phyloP scores from a whole-genome alignment of 2,797 vertebrate genomes.

The Hydrolagus colliei region DNA sequence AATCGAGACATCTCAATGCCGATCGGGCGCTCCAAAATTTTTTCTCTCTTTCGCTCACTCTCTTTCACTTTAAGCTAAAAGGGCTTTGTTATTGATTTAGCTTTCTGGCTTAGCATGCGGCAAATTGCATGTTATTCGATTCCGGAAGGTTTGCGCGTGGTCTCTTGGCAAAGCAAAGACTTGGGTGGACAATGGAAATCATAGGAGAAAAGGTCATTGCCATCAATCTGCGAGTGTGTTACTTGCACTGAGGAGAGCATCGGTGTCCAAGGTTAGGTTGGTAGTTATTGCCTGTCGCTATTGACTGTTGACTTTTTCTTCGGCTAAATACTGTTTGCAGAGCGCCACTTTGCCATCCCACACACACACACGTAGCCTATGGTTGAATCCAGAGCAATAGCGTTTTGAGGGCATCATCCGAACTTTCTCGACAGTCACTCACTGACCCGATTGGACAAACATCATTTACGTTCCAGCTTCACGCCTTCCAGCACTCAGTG shows the following conservation, averaged over 20 bases:
- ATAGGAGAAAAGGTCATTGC: neutral
- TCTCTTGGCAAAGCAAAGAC: neutral
- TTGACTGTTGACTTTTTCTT: too few species aligned
- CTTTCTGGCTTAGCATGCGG: too few species aligned
- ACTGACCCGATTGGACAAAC: neutral
- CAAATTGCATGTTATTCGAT: too few species aligned
- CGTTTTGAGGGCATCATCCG: neutral
- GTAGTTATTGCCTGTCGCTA: neutral
- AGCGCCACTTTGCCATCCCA: too few species aligned
- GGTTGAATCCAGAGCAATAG: slow-evolving; percentile 10
- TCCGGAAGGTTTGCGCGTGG: neutral
- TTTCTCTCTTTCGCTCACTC: too few species aligned
- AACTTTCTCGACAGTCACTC: neutral
- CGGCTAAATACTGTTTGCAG: too few species aligned
- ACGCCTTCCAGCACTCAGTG: neutral
- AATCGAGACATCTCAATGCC: too few species aligned
- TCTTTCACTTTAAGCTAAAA: too few species aligned
- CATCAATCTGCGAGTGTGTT: neutral
- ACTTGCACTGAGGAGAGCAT: too few species aligned
- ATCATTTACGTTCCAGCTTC: neutral
- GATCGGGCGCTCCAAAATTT: too few species aligned
- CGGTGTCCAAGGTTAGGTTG: neutral
- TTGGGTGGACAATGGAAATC: neutral
- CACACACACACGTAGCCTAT: too few species aligned
- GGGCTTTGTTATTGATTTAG: too few species aligned